Conservation (phyloP, 2,888 invertebrate genomes). For the Boloria selene region DNA sequence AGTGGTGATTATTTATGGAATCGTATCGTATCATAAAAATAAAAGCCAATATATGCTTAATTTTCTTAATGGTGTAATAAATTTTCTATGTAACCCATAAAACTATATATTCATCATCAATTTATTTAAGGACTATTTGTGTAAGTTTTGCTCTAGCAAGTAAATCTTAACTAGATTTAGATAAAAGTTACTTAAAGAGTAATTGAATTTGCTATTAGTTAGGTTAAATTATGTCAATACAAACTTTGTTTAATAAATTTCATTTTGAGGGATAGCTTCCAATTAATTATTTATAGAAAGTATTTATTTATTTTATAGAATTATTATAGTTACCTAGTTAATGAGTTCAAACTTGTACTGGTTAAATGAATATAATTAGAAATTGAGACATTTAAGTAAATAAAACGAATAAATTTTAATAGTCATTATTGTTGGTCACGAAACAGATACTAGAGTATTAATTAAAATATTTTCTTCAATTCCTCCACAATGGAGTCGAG, state of each 20-base stretch:
- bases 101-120: too few relatives aligned
- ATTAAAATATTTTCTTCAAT: too few relatives aligned
- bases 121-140: neutral
- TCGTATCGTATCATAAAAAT: conserved; percentile 5
- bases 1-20: neutral
- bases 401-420: too few relatives aligned
- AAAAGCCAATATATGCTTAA: conserved; percentile 17
- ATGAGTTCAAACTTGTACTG: too few relatives aligned
- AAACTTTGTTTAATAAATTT: conserved; percentile 16
- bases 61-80: conserved; percentile 1
- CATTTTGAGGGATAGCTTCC: neutral
- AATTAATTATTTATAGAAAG: neutral
- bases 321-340: too few relatives aligned
- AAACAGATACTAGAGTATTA: too few relatives aligned
- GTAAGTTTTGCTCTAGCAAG: conserved; percentile 5
- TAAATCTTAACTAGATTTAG: conserved; percentile 21
- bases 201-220: conserved; percentile 14
- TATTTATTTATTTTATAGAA: neutral
- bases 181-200: conserved; percentile 23
- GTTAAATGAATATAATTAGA: too few relatives aligned
- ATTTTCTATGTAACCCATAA: neutral
- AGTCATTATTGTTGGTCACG: too few relatives aligned
- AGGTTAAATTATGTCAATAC: conserved; percentile 25
- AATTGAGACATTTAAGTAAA: too few relatives aligned
- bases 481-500: too few relatives aligned